Conservation (phyloP, 2,113 vertebrate species). For the Podocnemis expansa region DNA sequence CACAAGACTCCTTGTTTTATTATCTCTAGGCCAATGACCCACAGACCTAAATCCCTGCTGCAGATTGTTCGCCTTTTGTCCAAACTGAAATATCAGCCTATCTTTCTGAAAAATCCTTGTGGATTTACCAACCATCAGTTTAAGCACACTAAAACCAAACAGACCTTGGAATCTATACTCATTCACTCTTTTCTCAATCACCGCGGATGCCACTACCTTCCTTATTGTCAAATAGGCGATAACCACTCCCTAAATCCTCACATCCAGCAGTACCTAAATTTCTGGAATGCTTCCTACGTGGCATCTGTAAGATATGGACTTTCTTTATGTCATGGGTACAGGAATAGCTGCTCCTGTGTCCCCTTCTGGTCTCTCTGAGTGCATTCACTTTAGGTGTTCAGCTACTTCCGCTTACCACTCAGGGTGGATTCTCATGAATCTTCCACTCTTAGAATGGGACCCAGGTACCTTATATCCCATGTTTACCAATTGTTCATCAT, state of each 20-base stretch:
- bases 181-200: no score
- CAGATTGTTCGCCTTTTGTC: neutral
- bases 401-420: neutral
- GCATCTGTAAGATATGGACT: neutral
- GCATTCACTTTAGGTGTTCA: accelerated
- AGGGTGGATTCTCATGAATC: neutral
- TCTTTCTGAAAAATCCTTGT: neutral
- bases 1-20: no score
- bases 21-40: conserved; percentile 17
- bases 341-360: neutral
- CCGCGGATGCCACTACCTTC: no score
- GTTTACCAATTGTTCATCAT: accelerated
- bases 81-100: neutral
- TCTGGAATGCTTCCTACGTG: neutral
- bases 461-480: neutral
- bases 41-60: conserved; percentile 31
- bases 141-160: neutral
- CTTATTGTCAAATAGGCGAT: neutral
- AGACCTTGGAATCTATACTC: no score
- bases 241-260: neutral
- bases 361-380: accelerated
- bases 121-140: neutral
- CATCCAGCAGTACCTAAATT: neutral
- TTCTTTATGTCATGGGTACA: neutral
- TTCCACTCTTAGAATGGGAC: neutral